These are phyloP conservation scores for Zaprionus nigranus DNA, from an alignment of 1,140 invertebrate species.

Conservation along the genomic window DNA sequence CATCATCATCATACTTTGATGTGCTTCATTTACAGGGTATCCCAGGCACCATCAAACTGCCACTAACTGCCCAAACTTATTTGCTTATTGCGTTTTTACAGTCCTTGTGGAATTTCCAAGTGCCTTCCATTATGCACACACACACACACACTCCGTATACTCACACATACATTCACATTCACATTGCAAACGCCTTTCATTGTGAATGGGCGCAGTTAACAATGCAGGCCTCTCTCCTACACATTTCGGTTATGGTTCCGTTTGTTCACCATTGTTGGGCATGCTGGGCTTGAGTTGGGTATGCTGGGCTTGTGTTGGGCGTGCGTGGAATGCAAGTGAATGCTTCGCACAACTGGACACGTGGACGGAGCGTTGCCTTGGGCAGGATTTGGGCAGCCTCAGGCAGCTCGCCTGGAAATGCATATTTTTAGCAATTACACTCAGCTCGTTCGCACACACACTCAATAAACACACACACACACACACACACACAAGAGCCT, in stretches of 20 bases:
- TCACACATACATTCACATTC: neutral
- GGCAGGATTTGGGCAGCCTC: neutral
- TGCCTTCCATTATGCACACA: neutral
- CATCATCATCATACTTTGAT: too few relatives aligned
- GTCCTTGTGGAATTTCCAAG: conserved; percentile 12
- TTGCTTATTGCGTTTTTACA: conserved; percentile 9
- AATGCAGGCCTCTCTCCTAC: conserved; percentile 20
- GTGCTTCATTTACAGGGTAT: neutral
- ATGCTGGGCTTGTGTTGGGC: neutral
- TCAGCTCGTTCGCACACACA: conserved; percentile 1
- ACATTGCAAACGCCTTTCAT: conserved; percentile 11
- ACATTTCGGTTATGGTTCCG: conserved; percentile 23
- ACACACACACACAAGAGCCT: conserved; percentile 1
- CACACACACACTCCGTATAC: neutral
- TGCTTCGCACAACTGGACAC: neutral
- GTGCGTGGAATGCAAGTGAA: neutral
- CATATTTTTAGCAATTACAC: conserved; percentile 39
- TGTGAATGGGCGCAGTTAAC: conserved; percentile 14
- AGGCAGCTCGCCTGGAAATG: conserved; percentile 12
- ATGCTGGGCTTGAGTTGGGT: neutral
- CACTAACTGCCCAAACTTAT: neutral
- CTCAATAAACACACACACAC: neutral
- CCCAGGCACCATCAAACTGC: too few relatives aligned
- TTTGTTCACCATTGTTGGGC: conserved; percentile 7
- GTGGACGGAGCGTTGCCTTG: neutral